A percentile compares a stretch with the other conserved stretches of the same genome.
Conservation (phyloP, 2,888 invertebrate species). For the Watsonalla binaria region DNA sequence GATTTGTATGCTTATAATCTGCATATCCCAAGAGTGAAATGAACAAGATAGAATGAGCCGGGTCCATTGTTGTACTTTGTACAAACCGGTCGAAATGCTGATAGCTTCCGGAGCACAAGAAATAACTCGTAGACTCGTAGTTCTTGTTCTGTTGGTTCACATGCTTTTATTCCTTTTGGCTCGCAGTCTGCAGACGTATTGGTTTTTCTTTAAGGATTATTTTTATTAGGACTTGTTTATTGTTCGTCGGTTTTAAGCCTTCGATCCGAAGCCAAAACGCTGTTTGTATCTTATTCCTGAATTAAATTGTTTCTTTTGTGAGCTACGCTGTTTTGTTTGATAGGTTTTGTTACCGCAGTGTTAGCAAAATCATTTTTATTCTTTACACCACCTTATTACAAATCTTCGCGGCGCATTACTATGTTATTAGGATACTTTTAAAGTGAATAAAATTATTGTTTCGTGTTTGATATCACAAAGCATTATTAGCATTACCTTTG, state of each 20-base stretch:
- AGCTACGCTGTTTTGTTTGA: neutral
- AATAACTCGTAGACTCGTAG: slow-evolving; percentile 55
- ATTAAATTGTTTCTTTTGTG: neutral
- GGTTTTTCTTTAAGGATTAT: slow-evolving; percentile 48
- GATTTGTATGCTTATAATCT: slow-evolving; percentile 23
- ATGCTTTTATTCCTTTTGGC: slow-evolving; percentile 53
- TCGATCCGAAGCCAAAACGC: slow-evolving; percentile 7
- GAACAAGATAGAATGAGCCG: slow-evolving; percentile 31
- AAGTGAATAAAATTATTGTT: too few relatives aligned
- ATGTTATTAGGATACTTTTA: too few relatives aligned
- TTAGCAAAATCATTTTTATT: neutral
- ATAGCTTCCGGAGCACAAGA: slow-evolving; percentile 65
- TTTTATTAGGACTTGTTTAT: slow-evolving; percentile 43
- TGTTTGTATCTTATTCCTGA: slow-evolving; percentile 3
- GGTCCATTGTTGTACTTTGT: slow-evolving; percentile 38
- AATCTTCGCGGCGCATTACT: too few relatives aligned
- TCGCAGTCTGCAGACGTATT: slow-evolving; percentile 41
- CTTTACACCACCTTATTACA: neutral
- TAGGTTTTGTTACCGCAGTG: neutral
- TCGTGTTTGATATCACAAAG: too few relatives aligned
- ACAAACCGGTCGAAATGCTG: slow-evolving; percentile 63
- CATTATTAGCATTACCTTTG: too few relatives aligned
- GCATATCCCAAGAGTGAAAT: slow-evolving; percentile 30
- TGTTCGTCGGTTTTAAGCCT: slow-evolving; percentile 19
- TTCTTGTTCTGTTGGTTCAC: slow-evolving; percentile 49